Evolutionary conservation across 2,113 vertebrate genomes (phyloP).

Genomic region (Trichechus manatus): DNA sequence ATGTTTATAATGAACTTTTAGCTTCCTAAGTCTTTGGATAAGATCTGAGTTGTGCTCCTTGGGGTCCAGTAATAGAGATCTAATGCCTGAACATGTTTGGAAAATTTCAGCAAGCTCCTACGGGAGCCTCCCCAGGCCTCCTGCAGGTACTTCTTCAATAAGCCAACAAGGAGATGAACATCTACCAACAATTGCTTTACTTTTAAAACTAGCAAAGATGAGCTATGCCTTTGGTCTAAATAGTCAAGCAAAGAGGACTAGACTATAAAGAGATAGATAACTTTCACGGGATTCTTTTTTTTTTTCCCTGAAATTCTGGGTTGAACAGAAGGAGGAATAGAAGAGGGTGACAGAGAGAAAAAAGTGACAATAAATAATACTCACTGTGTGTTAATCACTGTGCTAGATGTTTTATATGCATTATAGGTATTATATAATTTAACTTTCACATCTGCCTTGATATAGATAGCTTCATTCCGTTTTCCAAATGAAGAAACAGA

Average conservation of each 20-base stretch:
- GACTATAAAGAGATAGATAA: background rate
- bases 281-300: background rate
- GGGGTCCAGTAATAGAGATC: conserved; percentile 35
- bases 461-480: background rate
- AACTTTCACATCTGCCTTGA: background rate
- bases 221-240: background rate
- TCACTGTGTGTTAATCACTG: background rate
- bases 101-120: conserved; percentile 42
- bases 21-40: conserved; percentile 62
- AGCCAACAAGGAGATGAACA: conserved; percentile 32
- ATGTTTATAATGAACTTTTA: conserved; percentile 64
- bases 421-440: conserved; percentile 9
- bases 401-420: background rate
- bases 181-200: conserved; percentile 44
- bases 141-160: background rate
- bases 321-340: background rate
- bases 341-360: background rate
- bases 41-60: conserved; percentile 55
- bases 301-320: background rate
- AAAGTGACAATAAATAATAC: conserved; percentile 4
- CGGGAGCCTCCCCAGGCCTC: background rate
- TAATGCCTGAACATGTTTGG: conserved; percentile 58
- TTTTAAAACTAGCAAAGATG: conserved; percentile 34
- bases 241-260: background rate
- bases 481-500: conserved; percentile 4